Conservation (phyloP, 2,888 invertebrate species). For the Metacarcinus magister region DNA sequence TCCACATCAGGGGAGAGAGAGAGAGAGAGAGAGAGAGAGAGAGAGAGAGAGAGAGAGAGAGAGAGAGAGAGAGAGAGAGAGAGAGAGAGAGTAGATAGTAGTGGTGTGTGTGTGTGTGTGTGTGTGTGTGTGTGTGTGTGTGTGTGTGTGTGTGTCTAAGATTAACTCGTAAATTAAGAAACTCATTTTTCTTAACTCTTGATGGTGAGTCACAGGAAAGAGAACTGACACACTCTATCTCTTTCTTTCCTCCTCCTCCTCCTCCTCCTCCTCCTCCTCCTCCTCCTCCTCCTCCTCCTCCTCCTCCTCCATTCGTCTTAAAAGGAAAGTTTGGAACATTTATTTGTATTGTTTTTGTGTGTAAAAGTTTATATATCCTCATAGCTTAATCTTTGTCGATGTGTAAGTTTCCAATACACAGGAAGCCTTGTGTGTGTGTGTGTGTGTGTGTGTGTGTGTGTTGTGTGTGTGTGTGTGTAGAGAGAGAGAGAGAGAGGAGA, state of each 20-base stretch:
- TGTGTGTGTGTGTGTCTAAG: not conserved
- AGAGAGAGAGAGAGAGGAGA: slow-evolving; percentile 37
- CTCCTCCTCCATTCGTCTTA: slow-evolving; percentile 31
- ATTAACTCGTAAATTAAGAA: not conserved
- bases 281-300: not conserved
- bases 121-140: not conserved
- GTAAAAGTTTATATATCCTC: not conserved
- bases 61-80: slow-evolving; percentile 38
- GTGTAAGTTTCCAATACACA: not conserved
- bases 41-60: slow-evolving; percentile 61
- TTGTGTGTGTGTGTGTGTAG: no score
- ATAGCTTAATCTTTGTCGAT: not conserved
- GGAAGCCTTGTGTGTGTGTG: not conserved
- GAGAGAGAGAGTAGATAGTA: not conserved
- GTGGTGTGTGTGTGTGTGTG: not conserved
- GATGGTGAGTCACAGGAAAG: not conserved
- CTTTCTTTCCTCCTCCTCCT: slow-evolving; percentile 35
- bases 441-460: not conserved
- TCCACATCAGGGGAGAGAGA: not conserved
- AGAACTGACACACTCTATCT: slow-evolving; percentile 21
- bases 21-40: slow-evolving; percentile 60
- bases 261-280: not conserved
- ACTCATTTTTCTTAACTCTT: not conserved
- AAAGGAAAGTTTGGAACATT: slow-evolving; percentile 35
- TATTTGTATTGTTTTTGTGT: slow-evolving; percentile 36